Evolutionary conservation across 2,113 vertebrate species (phyloP).

Genomic region (Taxidea taxus): DNA sequence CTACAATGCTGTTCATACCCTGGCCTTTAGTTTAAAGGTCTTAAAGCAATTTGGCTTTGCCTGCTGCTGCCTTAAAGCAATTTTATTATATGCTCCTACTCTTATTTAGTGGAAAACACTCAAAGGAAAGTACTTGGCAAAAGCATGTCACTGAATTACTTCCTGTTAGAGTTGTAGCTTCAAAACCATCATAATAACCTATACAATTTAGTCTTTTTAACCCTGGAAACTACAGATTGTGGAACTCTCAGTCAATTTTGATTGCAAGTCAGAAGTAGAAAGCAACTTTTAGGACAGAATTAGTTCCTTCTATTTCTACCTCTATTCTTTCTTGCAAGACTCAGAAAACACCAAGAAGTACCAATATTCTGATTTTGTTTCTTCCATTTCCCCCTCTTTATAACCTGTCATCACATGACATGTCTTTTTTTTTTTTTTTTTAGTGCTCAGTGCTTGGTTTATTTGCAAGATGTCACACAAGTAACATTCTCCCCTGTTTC

Average conservation of each 20-base stretch:
- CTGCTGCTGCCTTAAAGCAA: neutral
- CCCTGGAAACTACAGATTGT: neutral
- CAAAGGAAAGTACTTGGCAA: neutral
- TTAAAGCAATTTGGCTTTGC: neutral
- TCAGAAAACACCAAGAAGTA: neutral
- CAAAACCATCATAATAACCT: neutral
- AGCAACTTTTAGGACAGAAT: neutral
- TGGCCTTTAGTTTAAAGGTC: neutral
- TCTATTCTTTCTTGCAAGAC: neutral
- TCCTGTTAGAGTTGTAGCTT: neutral
- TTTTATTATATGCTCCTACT: neutral
- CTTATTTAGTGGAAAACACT: neutral
- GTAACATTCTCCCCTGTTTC: slow-evolving; percentile 85
- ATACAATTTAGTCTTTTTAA: neutral
- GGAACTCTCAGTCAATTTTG: neutral
- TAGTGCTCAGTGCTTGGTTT: slow-evolving; percentile 76
- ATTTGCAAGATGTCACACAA: slow-evolving; percentile 84
- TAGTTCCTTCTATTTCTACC: neutral
- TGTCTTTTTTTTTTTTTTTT: neutral
- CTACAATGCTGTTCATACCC: neutral
- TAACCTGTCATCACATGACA: neutral
- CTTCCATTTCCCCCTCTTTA: neutral
- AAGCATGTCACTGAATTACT: neutral
- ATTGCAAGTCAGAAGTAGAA: neutral
- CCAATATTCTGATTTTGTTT: neutral